A percentile compares a stretch with the other conserved stretches of the same genome.
These are phyloP conservation scores for Pangasius sanitwongsei DNA, from an alignment of 2,797 vertebrate species.

Conservation along the genomic window DNA sequence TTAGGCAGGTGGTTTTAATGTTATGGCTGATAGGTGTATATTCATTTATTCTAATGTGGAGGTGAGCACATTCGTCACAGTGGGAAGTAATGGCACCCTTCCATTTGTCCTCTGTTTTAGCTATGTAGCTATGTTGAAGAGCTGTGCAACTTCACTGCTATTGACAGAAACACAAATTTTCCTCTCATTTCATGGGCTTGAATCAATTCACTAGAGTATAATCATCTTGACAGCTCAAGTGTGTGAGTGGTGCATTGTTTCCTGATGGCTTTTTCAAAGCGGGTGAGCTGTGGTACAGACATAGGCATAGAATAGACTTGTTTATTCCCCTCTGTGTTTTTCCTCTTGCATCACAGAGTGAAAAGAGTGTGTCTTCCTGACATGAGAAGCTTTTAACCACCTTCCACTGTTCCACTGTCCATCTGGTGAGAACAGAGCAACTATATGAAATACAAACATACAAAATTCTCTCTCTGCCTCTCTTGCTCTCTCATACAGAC, in stretches of 20 bases:
- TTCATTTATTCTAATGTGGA: slow-evolving; percentile 70
- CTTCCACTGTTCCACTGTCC: slow-evolving; percentile 35
- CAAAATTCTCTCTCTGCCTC: background rate
- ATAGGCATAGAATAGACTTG: slow-evolving; percentile 12
- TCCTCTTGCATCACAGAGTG: slow-evolving; percentile 15
- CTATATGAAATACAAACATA: slow-evolving; percentile 32
- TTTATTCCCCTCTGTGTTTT: slow-evolving; percentile 19
- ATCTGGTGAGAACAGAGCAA: slow-evolving; percentile 22
- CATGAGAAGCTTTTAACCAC: slow-evolving; percentile 22
- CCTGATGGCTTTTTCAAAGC: slow-evolving; percentile 27
- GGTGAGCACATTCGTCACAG: slow-evolving; percentile 50
- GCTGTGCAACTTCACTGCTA: slow-evolving; percentile 35
- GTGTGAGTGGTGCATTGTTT: slow-evolving; percentile 46
- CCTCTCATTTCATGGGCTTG: slow-evolving; percentile 66
- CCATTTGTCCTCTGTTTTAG: slow-evolving; percentile 62
- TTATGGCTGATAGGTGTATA: slow-evolving; percentile 42
- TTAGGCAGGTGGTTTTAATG: too few species aligned
- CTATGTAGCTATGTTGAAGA: slow-evolving; percentile 31
- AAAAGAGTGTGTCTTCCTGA: slow-evolving; percentile 16
- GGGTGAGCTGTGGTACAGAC: slow-evolving; percentile 24
- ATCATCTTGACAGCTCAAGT: slow-evolving; percentile 61
- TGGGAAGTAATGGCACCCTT: slow-evolving; percentile 64
- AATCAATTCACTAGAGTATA: slow-evolving; percentile 67
- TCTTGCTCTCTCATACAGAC: background rate
- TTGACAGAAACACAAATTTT: slow-evolving; percentile 65